Base-by-base conservation (phyloP, 2,113 vertebrate genomes). In the Cnemophilus loriae region DNA sequence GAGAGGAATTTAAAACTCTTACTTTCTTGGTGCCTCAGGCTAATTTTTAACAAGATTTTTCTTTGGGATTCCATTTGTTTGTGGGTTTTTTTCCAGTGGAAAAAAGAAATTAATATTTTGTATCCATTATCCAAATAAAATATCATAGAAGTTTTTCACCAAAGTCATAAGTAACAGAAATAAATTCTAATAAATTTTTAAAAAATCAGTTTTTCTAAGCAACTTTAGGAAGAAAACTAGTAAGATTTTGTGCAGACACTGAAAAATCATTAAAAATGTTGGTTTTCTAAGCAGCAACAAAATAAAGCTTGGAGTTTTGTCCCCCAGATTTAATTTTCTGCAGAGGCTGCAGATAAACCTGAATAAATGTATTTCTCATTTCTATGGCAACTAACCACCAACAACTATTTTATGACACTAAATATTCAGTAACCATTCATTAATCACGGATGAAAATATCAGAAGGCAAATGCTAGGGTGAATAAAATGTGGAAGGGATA, bases 171-270 rank as follows among this genome's bases (percentile, higher is more conserved):
- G 7, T 41, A 24, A 35, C 27, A 65, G 47, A 77, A 81, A 78
- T 27, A 37, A 1, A 46, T n/a, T 19, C 0, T 2, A 75, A 70
- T 19, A 63, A 9, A 11, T 33, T 55, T 71, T 28, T 41, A 0
- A 0, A 13, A 75, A 46, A 13, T 28, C 8, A 37, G 3, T 16
- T 84, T 83, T 81, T 60, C 32, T 37, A 68, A 68, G 6, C 5
- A 80, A 9, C 11, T 90, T 79, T 52, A 74, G 11, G 39, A 91
- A 65, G n/a, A 89, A 77, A 84, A 57, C 11, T 56, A 49, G 7
- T 57, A 47, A 90, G 14, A 44, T 64, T 87, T 81, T 83, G 6
- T 41, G 27, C 15, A 80, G 39, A n/a, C 3, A 10, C 11, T 73
- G 32, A 64, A 75, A 87, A 88, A 76, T 64, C 2, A 64, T 32